A percentile compares a stretch with the other conserved stretches of the same genome.
These are phyloP conservation scores for Aricia artaxerxes DNA, from an alignment of 2,888 invertebrate genomes.

Conservation along the genomic window DNA sequence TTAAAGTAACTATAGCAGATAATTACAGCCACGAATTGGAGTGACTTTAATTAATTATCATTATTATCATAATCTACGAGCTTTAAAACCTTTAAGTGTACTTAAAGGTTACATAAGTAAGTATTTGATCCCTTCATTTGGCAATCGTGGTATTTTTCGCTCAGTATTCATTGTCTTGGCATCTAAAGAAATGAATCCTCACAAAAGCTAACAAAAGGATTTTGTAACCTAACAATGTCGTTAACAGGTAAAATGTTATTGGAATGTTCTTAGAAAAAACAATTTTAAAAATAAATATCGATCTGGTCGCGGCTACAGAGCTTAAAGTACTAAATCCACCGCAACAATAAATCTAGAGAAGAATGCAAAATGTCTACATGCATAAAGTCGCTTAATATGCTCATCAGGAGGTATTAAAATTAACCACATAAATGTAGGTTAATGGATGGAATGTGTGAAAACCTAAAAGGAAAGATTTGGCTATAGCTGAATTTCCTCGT, in stretches of 20 bases:
- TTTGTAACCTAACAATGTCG: neutral
- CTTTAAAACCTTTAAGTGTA: too few species aligned
- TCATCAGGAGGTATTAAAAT: constrained; percentile 8
- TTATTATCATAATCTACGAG: neutral
- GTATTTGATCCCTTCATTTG: neutral
- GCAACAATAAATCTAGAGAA: neutral
- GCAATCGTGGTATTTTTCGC: constrained; percentile 6
- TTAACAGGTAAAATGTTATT: neutral
- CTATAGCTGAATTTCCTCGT: constrained; percentile 47
- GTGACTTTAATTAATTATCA: neutral
- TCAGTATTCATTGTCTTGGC: neutral
- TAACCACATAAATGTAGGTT: constrained; percentile 59
- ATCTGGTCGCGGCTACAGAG: neutral
- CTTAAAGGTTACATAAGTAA: too few species aligned
- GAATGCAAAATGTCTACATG: neutral
- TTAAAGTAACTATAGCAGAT: neutral
- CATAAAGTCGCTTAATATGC: neutral
- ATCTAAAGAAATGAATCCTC: constrained; percentile 4
- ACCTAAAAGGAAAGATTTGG: constrained; percentile 54
- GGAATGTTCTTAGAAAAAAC: neutral
- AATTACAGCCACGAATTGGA: neutral
- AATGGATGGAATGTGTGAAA: constrained; percentile 67
- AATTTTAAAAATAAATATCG: neutral
- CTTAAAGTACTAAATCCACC: neutral
- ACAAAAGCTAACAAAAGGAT: neutral